These are phyloP conservation scores for Cactoblastis cactorum DNA, from an alignment of 2,888 invertebrate genomes.

Conservation along the genomic window DNA sequence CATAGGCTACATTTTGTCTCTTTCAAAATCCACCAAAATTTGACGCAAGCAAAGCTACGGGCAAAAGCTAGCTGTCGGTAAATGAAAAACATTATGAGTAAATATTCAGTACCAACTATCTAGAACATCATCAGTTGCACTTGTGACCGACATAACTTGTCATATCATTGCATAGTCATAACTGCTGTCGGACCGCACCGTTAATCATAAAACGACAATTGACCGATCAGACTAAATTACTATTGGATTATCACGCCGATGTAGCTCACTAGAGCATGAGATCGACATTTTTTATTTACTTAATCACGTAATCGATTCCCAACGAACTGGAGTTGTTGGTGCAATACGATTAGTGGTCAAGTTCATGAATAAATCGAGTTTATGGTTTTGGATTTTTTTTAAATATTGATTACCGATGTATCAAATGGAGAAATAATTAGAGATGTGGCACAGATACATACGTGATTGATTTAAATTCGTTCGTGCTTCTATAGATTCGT, in stretches of 20 bases:
- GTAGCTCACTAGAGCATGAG: slow-evolving; percentile 58
- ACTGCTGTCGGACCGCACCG: neutral
- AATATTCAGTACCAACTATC: too few relatives aligned
- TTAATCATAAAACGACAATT: slow-evolving; percentile 9
- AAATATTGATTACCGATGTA: neutral
- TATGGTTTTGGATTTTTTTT: neutral
- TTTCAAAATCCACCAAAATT: too few relatives aligned
- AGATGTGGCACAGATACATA: too few relatives aligned
- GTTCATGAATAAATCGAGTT: slow-evolving; percentile 9
- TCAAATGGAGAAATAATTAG: too few relatives aligned
- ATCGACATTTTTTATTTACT: slow-evolving; percentile 33
- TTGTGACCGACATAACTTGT: neutral
- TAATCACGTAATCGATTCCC: slow-evolving; percentile 41
- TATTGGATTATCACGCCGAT: slow-evolving; percentile 35
- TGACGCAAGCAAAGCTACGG: too few relatives aligned
- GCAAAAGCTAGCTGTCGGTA: too few relatives aligned
- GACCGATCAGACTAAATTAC: neutral
- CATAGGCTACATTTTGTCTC: too few relatives aligned
- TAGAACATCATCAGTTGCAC: neutral
- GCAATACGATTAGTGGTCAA: slow-evolving; percentile 17
- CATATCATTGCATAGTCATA: neutral
- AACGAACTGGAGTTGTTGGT: slow-evolving; percentile 32
- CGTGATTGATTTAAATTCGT: too few relatives aligned
- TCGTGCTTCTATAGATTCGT: too few relatives aligned
- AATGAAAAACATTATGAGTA: too few relatives aligned